Base-by-base conservation (phyloP, 2,797 vertebrate species). In the Adrianichthys oophorus region DNA sequence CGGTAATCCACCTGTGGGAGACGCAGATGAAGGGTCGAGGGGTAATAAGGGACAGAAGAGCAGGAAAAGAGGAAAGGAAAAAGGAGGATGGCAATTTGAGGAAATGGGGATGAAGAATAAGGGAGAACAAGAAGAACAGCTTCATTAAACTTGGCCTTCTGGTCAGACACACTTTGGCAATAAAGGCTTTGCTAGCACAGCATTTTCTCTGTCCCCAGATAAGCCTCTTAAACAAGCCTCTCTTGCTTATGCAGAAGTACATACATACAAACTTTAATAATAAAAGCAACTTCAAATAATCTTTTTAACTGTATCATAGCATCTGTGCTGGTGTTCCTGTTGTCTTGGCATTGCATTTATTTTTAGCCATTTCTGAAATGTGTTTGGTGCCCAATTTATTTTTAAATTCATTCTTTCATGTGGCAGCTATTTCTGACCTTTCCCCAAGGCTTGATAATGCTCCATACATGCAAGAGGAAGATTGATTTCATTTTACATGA, bases 1-100 rank as follows among this genome's bases (percentile, higher is more conserved):
- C 91, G 92, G 72, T 91, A 95, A 78, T 94, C 92, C 84, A 95
- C 93, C 86, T 93, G 76, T 17, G 21, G 62, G 57, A 61, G 59
- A 60, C 1, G 15, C 21, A 47, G 49, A 15, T 3, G 56, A 6
- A 40, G 59, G 65, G 40, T 56, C 17, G 57, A 4, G 48, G 14
- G 37, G 59, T 32, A 43, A 41, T 17, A 65, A 53, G 24, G n/a
- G 26, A 15, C 62, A 68, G 70, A 63, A 74, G 60, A 57, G 49
- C 40, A 76, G 61, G 29, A 32, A 24, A 2, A 56, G 46, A 52
- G 44, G 41, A 37, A 26, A 42, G 48, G 53, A 57, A 45, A 48
- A 42, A 32, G 66, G 41, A 52, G 1, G 60, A 42, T 0, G 7
- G 52, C 3, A 14, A 76, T 59, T 72, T 47, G 47, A 50, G 68